Conservation (phyloP, 2,888 invertebrate species). For the Dasypolia templi region DNA sequence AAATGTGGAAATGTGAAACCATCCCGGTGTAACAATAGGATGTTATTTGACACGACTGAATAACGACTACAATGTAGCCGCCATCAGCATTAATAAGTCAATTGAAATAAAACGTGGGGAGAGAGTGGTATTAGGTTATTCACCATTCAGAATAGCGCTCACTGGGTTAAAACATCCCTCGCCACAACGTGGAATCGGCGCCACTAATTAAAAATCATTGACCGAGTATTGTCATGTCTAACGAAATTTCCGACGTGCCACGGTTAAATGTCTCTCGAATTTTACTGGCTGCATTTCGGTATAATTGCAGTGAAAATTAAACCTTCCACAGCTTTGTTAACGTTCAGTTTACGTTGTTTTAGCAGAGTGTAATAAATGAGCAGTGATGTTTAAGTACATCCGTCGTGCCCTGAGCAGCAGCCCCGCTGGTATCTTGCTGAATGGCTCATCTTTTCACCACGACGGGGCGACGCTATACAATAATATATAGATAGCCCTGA, state of each 20-base stretch:
- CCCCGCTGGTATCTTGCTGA: neutral
- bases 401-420: neutral
- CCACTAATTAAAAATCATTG: constrained; percentile 39
- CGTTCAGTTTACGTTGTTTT: constrained; percentile 13
- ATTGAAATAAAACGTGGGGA: neutral
- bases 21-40: neutral
- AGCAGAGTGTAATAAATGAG: neutral
- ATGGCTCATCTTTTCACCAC: neutral
- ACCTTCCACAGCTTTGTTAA: neutral
- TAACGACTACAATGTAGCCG: neutral
- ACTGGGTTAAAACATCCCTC: neutral
- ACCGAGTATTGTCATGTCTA: constrained; percentile 13
- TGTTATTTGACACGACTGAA: neutral
- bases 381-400: constrained; percentile 6
- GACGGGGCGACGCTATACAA: neutral
- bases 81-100: too few relatives aligned
- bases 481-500: neutral
- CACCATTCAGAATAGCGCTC: neutral
- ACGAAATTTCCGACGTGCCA: constrained; percentile 1
- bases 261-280: neutral
- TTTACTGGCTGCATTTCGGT: constrained; percentile 15
- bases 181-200: neutral
- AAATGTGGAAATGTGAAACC: neutral
- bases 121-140: neutral
- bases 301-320: constrained; percentile 5